Evolutionary conservation across 1,140 invertebrate genomes (phyloP).

Genomic region (Euura lappo): DNA sequence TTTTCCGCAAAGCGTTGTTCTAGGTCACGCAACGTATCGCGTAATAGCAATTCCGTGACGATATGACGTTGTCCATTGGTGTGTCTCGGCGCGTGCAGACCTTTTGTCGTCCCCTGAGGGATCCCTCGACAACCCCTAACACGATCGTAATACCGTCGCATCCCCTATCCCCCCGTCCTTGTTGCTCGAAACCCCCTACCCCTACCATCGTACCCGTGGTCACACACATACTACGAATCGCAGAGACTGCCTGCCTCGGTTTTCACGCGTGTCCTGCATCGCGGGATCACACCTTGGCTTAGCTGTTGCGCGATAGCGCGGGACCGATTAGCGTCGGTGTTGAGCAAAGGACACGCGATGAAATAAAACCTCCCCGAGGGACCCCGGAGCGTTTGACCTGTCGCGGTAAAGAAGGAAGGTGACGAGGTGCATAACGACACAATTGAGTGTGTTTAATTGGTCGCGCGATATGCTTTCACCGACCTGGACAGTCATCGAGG

Average conservation of each 20-base stretch:
- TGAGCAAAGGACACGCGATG: constrained; percentile 30
- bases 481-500: too few relatives aligned
- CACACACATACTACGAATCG: constrained; percentile 17
- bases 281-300: constrained; percentile 31
- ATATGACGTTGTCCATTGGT: constrained; percentile 51
- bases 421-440: too few relatives aligned
- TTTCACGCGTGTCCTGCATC: constrained; percentile 12
- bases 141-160: constrained; percentile 56
- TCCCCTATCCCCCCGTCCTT: constrained; percentile 37
- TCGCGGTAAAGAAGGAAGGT: neutral
- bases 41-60: constrained; percentile 46
- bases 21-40: neutral
- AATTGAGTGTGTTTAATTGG: too few relatives aligned
- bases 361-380: neutral
- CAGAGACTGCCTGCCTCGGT: neutral
- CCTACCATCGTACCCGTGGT: neutral
- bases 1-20: neutral
- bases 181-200: neutral
- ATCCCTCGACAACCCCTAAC: constrained; percentile 52
- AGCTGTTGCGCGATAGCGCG: constrained; percentile 38
- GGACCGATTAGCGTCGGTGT: constrained; percentile 45
- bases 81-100: constrained; percentile 50
- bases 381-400: neutral
- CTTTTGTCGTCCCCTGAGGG: constrained; percentile 52
- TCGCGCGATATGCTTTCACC: too few relatives aligned